phyloP scores from a whole-genome alignment of 2,797 vertebrate species.

The Antrozous pallidus region DNA sequence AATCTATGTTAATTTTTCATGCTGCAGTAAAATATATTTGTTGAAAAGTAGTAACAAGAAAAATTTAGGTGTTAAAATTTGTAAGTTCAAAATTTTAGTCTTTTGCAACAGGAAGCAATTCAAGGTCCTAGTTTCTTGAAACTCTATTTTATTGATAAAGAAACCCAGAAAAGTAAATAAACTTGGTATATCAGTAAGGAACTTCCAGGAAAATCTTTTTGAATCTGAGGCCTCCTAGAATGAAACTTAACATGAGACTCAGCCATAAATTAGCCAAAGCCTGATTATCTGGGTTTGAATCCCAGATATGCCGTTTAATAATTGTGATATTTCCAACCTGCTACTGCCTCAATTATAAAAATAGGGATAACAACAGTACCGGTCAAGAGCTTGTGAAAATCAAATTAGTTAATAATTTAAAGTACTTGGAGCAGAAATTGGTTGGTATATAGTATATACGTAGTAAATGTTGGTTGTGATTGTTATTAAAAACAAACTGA shows the following conservation, averaged over 20 bases:
- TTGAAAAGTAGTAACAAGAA: neutral
- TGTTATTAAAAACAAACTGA: neutral
- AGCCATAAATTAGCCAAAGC: neutral
- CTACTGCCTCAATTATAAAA: neutral
- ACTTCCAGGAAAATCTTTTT: neutral
- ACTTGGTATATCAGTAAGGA: neutral
- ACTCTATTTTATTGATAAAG: neutral
- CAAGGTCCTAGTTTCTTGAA: neutral
- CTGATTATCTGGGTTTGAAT: neutral
- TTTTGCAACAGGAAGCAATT: neutral
- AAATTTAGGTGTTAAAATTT: neutral
- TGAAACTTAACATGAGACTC: neutral
- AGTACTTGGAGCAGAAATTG: neutral
- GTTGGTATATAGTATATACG: neutral
- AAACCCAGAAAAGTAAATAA: neutral
- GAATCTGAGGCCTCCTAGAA: neutral
- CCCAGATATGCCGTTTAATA: neutral
- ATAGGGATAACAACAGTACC: neutral
- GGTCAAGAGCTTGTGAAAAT: neutral
- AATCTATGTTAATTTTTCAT: neutral
- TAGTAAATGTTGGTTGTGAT: neutral
- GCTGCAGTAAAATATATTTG: neutral
- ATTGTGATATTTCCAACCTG: neutral
- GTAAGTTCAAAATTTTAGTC: neutral
- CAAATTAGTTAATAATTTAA: neutral